phyloP scores from a whole-genome alignment of 2,888 invertebrate species.

The Poecilus cupreus region DNA sequence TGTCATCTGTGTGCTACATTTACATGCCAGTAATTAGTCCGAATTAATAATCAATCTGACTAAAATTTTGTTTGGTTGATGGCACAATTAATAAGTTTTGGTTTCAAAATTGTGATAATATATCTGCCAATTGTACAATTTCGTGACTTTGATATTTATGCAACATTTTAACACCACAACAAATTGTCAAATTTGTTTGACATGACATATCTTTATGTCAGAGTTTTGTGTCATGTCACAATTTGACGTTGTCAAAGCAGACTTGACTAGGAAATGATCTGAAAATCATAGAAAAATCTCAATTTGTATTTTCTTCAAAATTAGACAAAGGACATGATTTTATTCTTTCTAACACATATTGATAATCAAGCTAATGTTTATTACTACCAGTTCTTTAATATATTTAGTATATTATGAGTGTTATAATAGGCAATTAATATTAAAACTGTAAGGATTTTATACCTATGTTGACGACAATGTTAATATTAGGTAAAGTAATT shows the following conservation, averaged over 20 bases:
- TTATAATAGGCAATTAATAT: slow-evolving; percentile 45
- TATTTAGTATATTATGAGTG: slow-evolving; percentile 53
- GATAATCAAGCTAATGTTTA: slow-evolving; percentile 61
- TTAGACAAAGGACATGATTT: not conserved
- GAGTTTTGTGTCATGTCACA: too few species aligned
- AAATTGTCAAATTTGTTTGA: not conserved
- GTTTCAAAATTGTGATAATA: slow-evolving; percentile 24
- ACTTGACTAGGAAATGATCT: slow-evolving; percentile 12
- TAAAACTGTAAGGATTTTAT: slow-evolving; percentile 52
- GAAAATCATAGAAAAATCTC: slow-evolving; percentile 18
- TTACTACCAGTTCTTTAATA: slow-evolving; percentile 45
- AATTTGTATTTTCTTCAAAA: slow-evolving; percentile 10
- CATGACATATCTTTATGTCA: not conserved
- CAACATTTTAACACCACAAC: slow-evolving; percentile 12
- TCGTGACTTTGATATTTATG: slow-evolving; percentile 37
- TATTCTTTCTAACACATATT: slow-evolving; percentile 59
- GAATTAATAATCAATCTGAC: not conserved
- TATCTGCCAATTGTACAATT: slow-evolving; percentile 28
- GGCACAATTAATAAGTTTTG: too few species aligned
- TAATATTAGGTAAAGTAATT: slow-evolving; percentile 48
- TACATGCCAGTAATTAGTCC: not conserved
- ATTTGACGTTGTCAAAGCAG: not conserved
- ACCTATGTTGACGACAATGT: slow-evolving; percentile 52
- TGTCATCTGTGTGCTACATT: not conserved
- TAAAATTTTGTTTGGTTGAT: not conserved